These are phyloP conservation scores for Byasa hedistus DNA, from an alignment of 2,888 invertebrate genomes.

Conservation along the genomic window DNA sequence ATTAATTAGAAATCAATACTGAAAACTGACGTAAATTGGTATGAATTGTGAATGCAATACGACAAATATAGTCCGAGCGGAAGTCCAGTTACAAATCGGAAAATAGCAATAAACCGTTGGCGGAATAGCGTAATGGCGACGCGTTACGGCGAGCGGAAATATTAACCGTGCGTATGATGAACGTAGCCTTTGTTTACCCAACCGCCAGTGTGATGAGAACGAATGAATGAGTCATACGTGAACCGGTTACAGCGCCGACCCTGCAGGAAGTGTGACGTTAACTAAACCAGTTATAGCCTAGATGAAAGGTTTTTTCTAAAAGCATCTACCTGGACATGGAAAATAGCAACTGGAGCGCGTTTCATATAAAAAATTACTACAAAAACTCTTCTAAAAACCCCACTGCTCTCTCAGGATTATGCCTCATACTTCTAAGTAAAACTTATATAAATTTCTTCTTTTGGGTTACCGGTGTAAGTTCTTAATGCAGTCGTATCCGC, in stretches of 20 bases:
- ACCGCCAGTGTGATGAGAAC: conserved; percentile 35
- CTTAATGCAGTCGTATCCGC: not conserved
- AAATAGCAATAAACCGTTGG: conserved; percentile 52
- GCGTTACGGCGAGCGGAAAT: conserved; percentile 59
- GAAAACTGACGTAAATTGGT: conserved; percentile 33
- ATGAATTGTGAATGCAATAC: conserved; percentile 34
- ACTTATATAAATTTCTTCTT: not conserved
- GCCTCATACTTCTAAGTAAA: not conserved
- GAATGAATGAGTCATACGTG: conserved; percentile 34
- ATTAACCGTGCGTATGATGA: conserved; percentile 53
- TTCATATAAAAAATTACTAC: not conserved
- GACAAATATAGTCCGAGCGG: conserved; percentile 44
- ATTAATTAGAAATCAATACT: conserved; percentile 26
- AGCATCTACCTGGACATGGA: too few species aligned
- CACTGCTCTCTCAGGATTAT: not conserved
- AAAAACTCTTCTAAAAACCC: too few species aligned
- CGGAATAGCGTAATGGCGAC: conserved; percentile 41
- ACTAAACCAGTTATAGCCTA: not conserved
- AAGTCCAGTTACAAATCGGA: conserved; percentile 49
- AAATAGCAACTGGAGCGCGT: too few species aligned
- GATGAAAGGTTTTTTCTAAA: too few species aligned
- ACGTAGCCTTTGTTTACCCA: conserved; percentile 52
- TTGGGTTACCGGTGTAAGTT: not conserved
- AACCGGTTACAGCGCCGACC: conserved; percentile 34
- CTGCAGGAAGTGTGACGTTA: conserved; percentile 21